phyloP scores from a whole-genome alignment of 2,888 invertebrate genomes.

The Drosophila helvetica region DNA sequence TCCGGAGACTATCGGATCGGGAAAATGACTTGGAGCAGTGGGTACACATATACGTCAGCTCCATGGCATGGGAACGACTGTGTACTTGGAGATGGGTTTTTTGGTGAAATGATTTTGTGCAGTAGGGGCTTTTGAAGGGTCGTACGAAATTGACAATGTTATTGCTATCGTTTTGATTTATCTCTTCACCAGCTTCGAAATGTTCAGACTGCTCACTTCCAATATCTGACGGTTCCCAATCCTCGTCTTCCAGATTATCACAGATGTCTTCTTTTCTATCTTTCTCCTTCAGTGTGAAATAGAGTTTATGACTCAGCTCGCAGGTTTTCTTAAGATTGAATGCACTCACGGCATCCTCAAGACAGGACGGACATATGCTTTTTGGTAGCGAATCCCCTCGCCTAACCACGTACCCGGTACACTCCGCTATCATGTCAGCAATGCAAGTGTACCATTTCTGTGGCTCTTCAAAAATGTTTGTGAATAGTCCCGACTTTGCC shows the following conservation, averaged over 20 bases:
- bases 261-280: neutral
- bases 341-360: neutral
- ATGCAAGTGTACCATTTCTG: neutral
- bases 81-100: neutral
- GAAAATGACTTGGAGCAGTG: neutral
- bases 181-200: neutral
- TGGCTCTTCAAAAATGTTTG: conserved; percentile 4
- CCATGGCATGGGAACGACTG: neutral
- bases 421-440: neutral
- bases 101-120: neutral
- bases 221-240: neutral
- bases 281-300: neutral
- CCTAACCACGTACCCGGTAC: neutral
- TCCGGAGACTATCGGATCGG: neutral
- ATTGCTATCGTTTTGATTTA: neutral
- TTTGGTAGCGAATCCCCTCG: neutral
- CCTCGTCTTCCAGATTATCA: neutral
- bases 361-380: neutral
- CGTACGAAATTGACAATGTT: no score
- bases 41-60: neutral
- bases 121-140: neutral
- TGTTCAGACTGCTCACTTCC: neutral
- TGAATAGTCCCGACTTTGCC: neutral
- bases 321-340: neutral
- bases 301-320: neutral